A percentile compares a stretch with the other conserved stretches of the same genome.
Evolutionary conservation across 2,797 vertebrate genomes (phyloP).

Genomic region (Pelodytes ibericus): DNA sequence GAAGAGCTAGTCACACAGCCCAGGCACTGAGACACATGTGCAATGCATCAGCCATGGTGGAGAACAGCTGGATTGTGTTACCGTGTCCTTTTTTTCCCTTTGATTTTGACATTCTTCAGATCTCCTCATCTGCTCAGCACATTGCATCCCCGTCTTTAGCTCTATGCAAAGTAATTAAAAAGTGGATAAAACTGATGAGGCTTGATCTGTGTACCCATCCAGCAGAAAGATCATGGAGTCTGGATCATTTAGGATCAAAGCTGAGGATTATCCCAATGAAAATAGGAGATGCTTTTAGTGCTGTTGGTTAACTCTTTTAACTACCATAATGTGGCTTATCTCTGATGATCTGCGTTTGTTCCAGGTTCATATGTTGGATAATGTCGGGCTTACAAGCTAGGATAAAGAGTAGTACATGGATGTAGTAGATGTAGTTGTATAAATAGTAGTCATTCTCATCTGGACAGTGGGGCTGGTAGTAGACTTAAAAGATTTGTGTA

Average conservation of each 20-base stretch:
- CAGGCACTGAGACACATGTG: conserved; percentile 44
- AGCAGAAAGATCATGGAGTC: conserved; percentile 13
- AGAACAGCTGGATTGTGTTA: conserved; percentile 46
- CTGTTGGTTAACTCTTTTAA: neutral
- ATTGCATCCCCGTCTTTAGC: conserved; percentile 19
- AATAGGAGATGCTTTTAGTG: neutral
- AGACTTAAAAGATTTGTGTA: too few relatives aligned
- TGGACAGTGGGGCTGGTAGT: neutral
- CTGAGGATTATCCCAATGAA: neutral
- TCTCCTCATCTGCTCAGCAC: conserved; percentile 50
- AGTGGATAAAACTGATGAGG: conserved; percentile 12
- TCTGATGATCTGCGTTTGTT: neutral
- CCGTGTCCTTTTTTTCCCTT: conserved; percentile 30
- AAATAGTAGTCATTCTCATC: neutral
- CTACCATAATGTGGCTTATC: neutral
- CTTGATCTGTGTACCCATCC: conserved; percentile 26
- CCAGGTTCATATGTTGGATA: neutral
- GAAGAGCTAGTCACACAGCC: conserved; percentile 32
- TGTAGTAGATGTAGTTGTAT: neutral
- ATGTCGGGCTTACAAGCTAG: neutral
- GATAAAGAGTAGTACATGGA: neutral
- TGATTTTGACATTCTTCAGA: conserved; percentile 50
- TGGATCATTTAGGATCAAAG: conserved; percentile 32
- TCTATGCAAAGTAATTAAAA: conserved; percentile 12
- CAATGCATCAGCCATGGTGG: conserved; percentile 34